Conservation (phyloP, 2,797 vertebrate genomes). For the Siniperca obscura region DNA sequence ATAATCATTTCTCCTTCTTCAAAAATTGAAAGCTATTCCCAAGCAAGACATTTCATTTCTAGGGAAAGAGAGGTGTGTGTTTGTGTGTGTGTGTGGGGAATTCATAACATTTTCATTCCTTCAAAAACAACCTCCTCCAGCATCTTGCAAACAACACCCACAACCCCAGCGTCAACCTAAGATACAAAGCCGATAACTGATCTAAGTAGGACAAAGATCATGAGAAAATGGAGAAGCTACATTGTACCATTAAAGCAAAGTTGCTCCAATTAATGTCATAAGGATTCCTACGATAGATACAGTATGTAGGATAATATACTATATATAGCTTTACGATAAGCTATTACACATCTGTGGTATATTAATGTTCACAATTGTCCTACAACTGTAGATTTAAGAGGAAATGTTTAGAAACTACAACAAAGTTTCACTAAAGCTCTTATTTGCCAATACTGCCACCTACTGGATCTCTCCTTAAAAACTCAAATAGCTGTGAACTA, state of each 20-base stretch:
- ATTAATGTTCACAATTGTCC: background rate
- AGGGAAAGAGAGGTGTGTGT: background rate
- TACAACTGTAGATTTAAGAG: background rate
- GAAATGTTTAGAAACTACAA: background rate
- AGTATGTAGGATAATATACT: background rate
- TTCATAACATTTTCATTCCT: background rate
- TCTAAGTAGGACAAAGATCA: background rate
- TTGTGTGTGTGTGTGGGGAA: background rate
- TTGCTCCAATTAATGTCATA: background rate
- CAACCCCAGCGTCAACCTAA: background rate
- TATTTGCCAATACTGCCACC: constrained; percentile 40
- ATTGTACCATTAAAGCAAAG: background rate
- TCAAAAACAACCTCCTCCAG: background rate
- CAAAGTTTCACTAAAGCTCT: background rate
- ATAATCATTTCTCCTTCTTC: background rate
- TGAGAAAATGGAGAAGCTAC: background rate
- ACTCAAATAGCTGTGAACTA: background rate
- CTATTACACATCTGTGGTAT: background rate
- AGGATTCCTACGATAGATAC: background rate
- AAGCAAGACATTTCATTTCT: background rate
- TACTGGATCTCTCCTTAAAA: constrained; percentile 16
- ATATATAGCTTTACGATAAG: background rate
- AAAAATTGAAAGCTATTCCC: background rate
- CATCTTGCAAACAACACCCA: background rate
- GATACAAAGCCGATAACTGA: background rate